Evolutionary conservation across 2,888 invertebrate genomes (phyloP).

Genomic region (Drosophila greeni): DNA sequence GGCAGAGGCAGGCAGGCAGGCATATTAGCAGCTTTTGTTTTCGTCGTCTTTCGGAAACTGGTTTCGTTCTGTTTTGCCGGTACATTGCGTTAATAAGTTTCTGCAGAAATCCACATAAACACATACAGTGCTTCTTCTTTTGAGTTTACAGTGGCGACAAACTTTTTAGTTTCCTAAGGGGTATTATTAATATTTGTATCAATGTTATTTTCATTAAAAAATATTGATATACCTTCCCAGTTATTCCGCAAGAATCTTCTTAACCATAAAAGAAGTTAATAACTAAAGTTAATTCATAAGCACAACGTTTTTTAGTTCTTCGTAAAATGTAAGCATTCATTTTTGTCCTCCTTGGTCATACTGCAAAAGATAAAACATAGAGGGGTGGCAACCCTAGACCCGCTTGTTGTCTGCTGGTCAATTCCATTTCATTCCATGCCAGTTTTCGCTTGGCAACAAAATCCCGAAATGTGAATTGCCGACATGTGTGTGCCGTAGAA

Average conservation of each 20-base stretch:
- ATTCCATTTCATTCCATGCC: constrained; percentile 25
- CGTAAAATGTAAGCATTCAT: not conserved
- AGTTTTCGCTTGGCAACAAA: constrained; percentile 58
- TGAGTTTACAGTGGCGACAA: not conserved
- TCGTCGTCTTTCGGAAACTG: constrained; percentile 24
- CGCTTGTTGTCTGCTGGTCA: constrained; percentile 25
- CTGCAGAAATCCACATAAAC: constrained; percentile 4
- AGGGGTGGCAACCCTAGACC: constrained; percentile 46
- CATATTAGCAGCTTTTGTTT: constrained; percentile 11
- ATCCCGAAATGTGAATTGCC: constrained; percentile 39
- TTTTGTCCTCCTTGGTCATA: not conserved
- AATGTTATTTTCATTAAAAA: too few relatives aligned
- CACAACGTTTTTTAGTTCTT: too few relatives aligned
- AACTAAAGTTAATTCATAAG: too few relatives aligned
- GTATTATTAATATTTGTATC: too few relatives aligned
- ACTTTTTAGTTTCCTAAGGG: too few relatives aligned
- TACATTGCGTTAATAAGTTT: constrained; percentile 23
- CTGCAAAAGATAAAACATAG: constrained; percentile 4
- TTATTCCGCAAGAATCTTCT: too few relatives aligned
- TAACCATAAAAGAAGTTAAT: not conserved
- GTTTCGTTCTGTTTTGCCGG: constrained; percentile 36
- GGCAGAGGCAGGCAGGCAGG: constrained; percentile 9
- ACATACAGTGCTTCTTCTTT: not conserved
- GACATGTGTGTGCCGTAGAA: constrained; percentile 42
- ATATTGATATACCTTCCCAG: too few relatives aligned